Evolutionary conservation across 1,140 invertebrate genomes (phyloP).

Genomic region (Hydropsyche tenuis): DNA sequence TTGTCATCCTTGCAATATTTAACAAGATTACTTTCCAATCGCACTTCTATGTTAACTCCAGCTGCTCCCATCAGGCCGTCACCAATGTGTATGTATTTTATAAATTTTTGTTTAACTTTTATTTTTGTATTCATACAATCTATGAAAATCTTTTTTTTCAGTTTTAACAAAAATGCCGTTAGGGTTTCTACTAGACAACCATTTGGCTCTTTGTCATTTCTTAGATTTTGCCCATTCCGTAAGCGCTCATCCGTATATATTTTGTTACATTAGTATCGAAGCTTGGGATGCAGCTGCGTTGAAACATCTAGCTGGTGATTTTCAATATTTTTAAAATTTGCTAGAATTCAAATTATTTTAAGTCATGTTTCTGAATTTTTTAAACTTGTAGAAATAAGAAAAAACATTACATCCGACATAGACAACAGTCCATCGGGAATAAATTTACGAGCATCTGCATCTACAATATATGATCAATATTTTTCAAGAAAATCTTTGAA

Average conservation of each 20-base stretch:
- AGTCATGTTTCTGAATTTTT: background rate
- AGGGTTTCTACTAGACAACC: conserved; percentile 82
- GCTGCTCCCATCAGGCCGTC: background rate
- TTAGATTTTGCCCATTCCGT: conserved; percentile 81
- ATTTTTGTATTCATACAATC: conserved; percentile 11
- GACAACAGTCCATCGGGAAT: conserved; percentile 70
- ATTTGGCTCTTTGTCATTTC: conserved; percentile 80
- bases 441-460: conserved; percentile 76
- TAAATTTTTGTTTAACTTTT: background rate
- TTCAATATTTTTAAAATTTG: conserved; percentile 10
- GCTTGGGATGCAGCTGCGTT: conserved; percentile 51
- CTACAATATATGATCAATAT: conserved; percentile 84
- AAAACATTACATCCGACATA: background rate
- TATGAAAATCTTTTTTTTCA: conserved; percentile 9
- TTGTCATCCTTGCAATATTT: conserved; percentile 87
- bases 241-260: conserved; percentile 77
- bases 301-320: conserved; percentile 52
- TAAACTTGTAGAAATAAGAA: conserved; percentile 12
- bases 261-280: conserved; percentile 85
- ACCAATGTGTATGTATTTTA: conserved; percentile 9
- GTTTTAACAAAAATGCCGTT: conserved; percentile 63
- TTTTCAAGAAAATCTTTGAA: conserved; percentile 76
- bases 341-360: conserved; percentile 14
- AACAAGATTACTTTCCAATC: conserved; percentile 67
- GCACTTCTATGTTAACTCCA: conserved; percentile 57